Evolutionary conservation across 2,888 invertebrate species (phyloP), one percentile per base, ranked within the genome.

Genomic region (Orthonevra nobilis): DNA sequence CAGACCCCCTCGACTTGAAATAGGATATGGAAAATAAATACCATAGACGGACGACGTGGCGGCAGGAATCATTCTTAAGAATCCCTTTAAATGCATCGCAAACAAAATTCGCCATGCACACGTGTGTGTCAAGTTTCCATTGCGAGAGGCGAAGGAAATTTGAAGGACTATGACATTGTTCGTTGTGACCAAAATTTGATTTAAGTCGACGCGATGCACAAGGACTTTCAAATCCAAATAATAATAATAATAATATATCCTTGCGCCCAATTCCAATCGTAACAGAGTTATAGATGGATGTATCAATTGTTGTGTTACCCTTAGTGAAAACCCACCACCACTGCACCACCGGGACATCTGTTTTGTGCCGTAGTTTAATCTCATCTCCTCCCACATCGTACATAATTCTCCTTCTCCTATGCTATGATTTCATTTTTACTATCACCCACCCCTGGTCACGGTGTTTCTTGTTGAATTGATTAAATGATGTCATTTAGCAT

Each of bases 401-500:
- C 48, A 52, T 61, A 36, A 68, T 74, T 48, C 60, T 14, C 48
- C 50, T 61, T 44, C 60, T 74, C 60, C 66, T 10, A 7, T 19
- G 26, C 46, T 46, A 61, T 68, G n/a, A 68, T 68, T 74, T 38
- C 52, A 66, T 52, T 19, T 34, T 10, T 60, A 38, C 12, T 20
- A 12, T 48, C 56, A 10, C 17, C 3, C 23, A 17, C 23, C 32
- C 50, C 9, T 15, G 32, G 12, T 46, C 10, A n/a, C n/a, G 28
- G 60, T 72, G 46, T 66, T 79, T 66, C 72, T 79, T 66, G 60
- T 79, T 70, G 77, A 79, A 79, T 72, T 79, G 77, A 79, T 79
- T 79, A 79, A 79, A 79, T 72, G 77, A 79, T 79, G 48, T 72
- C 72, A 79, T 79, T 79, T 72, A 66, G 72, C 26, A 42, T 79